Base-by-base conservation (phyloP, 2,797 vertebrate species). In the Oreonectes daqikongensis region DNA sequence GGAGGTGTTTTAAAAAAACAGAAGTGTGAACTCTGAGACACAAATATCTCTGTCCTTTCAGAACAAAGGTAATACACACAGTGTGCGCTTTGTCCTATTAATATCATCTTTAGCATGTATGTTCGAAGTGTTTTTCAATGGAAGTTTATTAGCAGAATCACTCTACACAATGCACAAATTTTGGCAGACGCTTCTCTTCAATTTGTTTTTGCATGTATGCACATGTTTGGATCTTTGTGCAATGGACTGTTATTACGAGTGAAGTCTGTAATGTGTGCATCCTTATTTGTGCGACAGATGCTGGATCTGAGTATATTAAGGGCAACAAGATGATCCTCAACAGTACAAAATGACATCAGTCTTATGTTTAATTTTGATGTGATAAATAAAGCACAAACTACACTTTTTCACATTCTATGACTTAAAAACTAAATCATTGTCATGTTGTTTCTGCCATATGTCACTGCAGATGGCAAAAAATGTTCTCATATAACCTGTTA, bases 191-290 rank as follows among this genome's bases (percentile, higher is more conserved):
- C n/a, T n/a, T 7, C 26, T 28, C 8, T 61, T 8, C 10, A 18
- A 18, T 69, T 20, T 28, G 28, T 48, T 24, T 69, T 28, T 52
- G 32, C 59, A 18, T 63, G 75, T 77, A 66, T 52, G 30, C 2
- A 2, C 48, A 63, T 1, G 67, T 42, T 69, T 77, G 15, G 35
- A 40, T 59, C 12, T 18, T 12, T 40, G 17, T 55, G 18, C 20
- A 35, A 24, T n/a, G n/a, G 38, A 60, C 53, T 61, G 42, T 50
- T 35, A 60, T 59, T 50, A 38, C 15, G 38, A 59, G 22, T 24
- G 42, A 44, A 30, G 52, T 55, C 15, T 8, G 2, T 59, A 59
- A 28, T 30, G 17, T 30, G 17, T 3, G 55, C 15, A 3, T 14
- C 26, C 15, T 59, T 28, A 17, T 55, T 26, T 18, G 5, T 26